Percentiles rank a stretch among this genome's conserved stretches.
Conservation (phyloP, 2,888 invertebrate genomes). For the Hyalella azteca region DNA sequence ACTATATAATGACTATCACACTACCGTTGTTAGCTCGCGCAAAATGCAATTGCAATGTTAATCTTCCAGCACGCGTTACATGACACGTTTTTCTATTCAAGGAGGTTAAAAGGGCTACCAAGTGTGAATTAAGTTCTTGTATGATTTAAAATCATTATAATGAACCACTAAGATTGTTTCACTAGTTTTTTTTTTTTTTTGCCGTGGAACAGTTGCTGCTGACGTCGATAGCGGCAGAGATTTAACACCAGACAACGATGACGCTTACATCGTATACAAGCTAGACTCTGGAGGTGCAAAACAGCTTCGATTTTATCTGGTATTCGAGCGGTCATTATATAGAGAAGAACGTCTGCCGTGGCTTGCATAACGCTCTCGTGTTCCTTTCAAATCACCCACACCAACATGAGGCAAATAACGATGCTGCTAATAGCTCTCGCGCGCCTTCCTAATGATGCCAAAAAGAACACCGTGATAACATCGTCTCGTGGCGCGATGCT, state of each 20-base stretch:
- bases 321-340: conserved; percentile 8
- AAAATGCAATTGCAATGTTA: too few species aligned
- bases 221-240: conserved; percentile 10
- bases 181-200: neutral
- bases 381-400: neutral
- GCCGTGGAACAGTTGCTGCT: neutral
- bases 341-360: conserved; percentile 19
- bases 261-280: neutral
- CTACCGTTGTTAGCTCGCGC: too few species aligned
- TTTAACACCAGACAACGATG: conserved; percentile 12
- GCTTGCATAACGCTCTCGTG: conserved; percentile 20
- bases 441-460: neutral
- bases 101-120: too few species aligned
- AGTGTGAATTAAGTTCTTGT: too few species aligned
- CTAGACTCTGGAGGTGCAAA: neutral
- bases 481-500: neutral
- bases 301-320: conserved; percentile 8
- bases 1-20: too few species aligned
- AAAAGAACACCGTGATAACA: neutral
- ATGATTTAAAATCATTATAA: neutral
- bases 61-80: too few species aligned
- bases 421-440: neutral
- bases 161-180: neutral
- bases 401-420: neutral
- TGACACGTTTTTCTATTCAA: too few species aligned